Conservation (phyloP, 2,113 vertebrate species). For the Serilophus lunatus region DNA sequence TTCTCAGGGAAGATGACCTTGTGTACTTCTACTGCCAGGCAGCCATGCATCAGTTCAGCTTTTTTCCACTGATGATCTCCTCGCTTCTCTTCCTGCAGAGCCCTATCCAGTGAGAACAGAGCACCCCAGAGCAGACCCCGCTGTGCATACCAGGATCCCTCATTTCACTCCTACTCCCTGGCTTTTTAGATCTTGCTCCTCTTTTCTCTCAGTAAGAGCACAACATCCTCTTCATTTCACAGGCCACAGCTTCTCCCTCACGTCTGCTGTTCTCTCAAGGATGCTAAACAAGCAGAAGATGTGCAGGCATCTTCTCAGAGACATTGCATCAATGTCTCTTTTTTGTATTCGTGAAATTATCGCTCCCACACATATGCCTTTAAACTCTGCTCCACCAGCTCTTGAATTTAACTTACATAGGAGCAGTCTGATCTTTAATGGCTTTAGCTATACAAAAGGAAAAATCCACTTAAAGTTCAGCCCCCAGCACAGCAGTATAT, state of each 20-base stretch:
- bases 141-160: neutral
- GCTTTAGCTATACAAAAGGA: neutral
- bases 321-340: neutral
- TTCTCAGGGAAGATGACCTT: neutral
- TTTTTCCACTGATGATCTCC: neutral
- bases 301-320: neutral
- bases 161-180: neutral
- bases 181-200: neutral
- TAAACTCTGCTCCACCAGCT: neutral
- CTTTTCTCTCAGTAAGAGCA: neutral
- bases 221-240: neutral
- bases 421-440: neutral
- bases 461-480: neutral
- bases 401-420: neutral
- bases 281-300: neutral
- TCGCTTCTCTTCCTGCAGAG: neutral
- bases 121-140: neutral
- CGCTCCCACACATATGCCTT: neutral
- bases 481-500: neutral
- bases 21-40: accelerated
- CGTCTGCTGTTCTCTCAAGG: neutral
- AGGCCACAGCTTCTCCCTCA: neutral
- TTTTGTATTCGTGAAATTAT: neutral
- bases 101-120: neutral
- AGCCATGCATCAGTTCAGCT: neutral